Base-by-base conservation (phyloP, 1,140 invertebrate genomes). In the Lycorma delicatula region DNA sequence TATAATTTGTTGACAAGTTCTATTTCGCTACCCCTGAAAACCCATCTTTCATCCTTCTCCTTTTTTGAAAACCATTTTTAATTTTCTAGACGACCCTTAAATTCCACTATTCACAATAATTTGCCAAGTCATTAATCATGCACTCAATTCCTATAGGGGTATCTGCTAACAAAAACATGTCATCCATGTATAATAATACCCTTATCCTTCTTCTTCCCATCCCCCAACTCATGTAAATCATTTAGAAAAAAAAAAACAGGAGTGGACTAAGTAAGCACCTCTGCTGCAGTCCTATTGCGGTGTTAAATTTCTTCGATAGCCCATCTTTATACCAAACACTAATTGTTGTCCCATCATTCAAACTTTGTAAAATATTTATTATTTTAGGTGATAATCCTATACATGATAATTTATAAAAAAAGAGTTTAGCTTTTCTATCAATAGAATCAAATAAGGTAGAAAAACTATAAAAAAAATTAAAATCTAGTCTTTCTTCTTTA, bases 51-150 rank as follows among this genome's bases (percentile, higher is more conserved):
- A 27, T n/a, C 22, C 34, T 49, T 2, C 66, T 60, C 1, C 62
- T 60, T 26, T 56, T 54, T 41, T 53, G 31, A 53, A 64, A 65
- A 66, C 23, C 29, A 65, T 54, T 44, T 63, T 66, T 13, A 62
- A 64, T 60, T 66, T 66, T 13, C 54, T 58, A 6, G 54, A 36
- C 27, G 65, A 65, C 3, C 65, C 56, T 27, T 20, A 52, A n/a
- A 62, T 49, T 50, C 47, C 59, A 60, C 0, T 26, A 0, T 6
- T 26, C 34, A 36, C 62, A 65, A 50, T 63, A 66, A 27, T 60
- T 36, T 34, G 50, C 22, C 11, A 66, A 20, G 0, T 27, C 41
- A 7, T 5, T 58, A 2, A 64, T 36, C 29, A 52, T 59, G 46
- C 34, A 50, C 28, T 47, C 31, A 31, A 66, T 16, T 12, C 9